Conservation (phyloP, 2,113 vertebrate genomes). For the Sapayoa aenigma region DNA sequence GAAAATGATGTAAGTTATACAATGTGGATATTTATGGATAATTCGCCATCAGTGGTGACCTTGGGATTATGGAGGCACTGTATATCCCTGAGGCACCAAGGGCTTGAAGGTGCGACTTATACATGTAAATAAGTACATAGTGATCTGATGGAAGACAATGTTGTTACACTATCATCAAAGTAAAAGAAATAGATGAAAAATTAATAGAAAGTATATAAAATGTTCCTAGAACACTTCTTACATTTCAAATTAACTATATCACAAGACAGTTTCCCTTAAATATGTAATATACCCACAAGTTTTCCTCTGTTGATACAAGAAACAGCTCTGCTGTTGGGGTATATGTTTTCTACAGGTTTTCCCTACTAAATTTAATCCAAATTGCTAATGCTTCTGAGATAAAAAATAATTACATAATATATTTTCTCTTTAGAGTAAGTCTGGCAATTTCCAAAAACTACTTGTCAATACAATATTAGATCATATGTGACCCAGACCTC, state of each 20-base stretch:
- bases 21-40: neutral
- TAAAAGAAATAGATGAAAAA: neutral
- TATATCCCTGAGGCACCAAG: neutral
- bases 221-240: neutral
- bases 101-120: neutral
- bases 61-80: neutral
- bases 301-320: neutral
- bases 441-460: conserved; percentile 64
- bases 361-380: conserved; percentile 28
- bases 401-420: conserved; percentile 53
- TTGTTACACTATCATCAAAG: neutral
- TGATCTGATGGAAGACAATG: neutral
- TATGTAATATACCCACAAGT: neutral
- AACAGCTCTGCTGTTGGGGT: neutral
- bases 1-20: neutral
- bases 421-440: conserved; percentile 53
- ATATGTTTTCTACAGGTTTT: conserved; percentile 27
- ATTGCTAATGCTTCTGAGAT: conserved; percentile 51
- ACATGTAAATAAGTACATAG: neutral
- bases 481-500: conserved; percentile 57
- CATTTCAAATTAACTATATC: neutral
- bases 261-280: neutral
- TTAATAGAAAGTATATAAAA: neutral
- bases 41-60: neutral
- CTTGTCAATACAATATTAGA: conserved; percentile 65